Percentiles rank a stretch among this genome's conserved stretches.
Conservation (phyloP, 1,140 invertebrate species). For the Tetraneura akinire region DNA sequence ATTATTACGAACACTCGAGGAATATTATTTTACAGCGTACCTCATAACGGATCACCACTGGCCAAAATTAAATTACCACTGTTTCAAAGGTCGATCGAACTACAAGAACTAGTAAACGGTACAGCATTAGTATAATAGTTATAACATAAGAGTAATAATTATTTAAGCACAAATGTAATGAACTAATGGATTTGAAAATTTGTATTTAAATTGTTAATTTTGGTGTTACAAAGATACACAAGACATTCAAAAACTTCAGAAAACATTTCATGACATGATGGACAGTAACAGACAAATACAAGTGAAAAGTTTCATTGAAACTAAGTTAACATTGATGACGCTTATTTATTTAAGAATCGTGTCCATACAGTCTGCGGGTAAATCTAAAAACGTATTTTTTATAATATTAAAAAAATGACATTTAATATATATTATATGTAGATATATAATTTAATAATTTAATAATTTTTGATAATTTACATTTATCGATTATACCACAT, state of each 20-base stretch:
- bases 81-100: constrained; percentile 64
- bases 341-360: constrained; percentile 70
- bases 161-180: too few species aligned
- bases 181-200: too few species aligned
- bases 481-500: too few species aligned
- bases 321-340: constrained; percentile 68
- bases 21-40: constrained; percentile 75
- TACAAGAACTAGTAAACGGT: constrained; percentile 70
- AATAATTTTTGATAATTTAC: too few species aligned
- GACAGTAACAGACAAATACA: constrained; percentile 61
- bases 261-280: constrained; percentile 62
- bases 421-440: too few species aligned
- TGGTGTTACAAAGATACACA: constrained; percentile 63
- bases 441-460: too few species aligned
- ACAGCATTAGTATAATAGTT: constrained; percentile 16
- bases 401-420: too few species aligned
- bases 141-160: neutral
- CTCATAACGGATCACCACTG: constrained; percentile 69
- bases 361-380: constrained; percentile 69
- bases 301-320: constrained; percentile 71
- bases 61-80: constrained; percentile 69
- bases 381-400: too few species aligned
- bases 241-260: constrained; percentile 65
- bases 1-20: constrained; percentile 61
- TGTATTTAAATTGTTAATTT: neutral